phyloP scores from a whole-genome alignment of 2,888 invertebrate genomes.

The Cecidostiba fungosa region DNA sequence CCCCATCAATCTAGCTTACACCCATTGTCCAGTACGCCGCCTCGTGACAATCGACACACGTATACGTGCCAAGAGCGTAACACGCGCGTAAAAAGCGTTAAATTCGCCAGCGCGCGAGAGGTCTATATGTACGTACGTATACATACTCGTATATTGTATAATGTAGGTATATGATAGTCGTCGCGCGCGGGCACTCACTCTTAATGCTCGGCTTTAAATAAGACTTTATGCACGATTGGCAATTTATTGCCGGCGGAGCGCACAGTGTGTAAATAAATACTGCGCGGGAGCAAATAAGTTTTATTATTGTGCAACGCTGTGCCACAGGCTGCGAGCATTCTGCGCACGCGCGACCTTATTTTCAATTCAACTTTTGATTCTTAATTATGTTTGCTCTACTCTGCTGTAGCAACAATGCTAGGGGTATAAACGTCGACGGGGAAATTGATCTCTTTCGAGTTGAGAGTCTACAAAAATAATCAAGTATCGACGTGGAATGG shows the following conservation, averaged over 20 bases:
- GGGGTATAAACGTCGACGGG: background rate
- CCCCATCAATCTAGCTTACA: conserved; percentile 59
- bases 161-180: background rate
- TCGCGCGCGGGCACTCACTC: background rate
- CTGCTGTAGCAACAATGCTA: background rate
- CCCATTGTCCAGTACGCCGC: conserved; percentile 43
- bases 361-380: background rate
- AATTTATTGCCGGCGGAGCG: conserved; percentile 35
- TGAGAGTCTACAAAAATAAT: background rate
- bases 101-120: conserved; percentile 15
- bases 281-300: background rate
- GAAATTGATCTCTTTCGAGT: background rate
- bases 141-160: background rate
- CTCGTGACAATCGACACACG: conserved; percentile 20
- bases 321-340: background rate
- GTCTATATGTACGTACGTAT: too few relatives aligned
- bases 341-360: background rate
- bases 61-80: conserved; percentile 1
- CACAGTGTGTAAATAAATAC: conserved; percentile 22
- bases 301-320: conserved; percentile 42
- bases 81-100: conserved; percentile 35
- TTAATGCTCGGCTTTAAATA: conserved; percentile 39
- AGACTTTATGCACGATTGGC: conserved; percentile 45
- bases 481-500: background rate
- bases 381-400: background rate